phyloP scores from a whole-genome alignment of 2,113 vertebrate species.

The Xenotilapia flavipinnis region DNA sequence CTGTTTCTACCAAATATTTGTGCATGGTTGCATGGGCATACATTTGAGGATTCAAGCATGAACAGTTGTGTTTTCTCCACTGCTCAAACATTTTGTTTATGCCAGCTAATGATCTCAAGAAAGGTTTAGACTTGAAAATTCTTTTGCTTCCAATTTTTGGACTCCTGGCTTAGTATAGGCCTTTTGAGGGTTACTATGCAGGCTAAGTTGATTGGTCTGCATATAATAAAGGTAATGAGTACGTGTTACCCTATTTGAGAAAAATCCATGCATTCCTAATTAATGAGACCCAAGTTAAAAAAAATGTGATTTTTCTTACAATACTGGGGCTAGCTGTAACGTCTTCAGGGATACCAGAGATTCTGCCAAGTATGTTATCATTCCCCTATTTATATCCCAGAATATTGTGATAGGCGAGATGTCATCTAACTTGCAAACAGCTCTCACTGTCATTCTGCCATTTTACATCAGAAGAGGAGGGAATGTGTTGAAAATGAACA shows the following conservation, averaged over 20 bases:
- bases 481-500: neutral
- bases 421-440: slow-evolving; percentile 6
- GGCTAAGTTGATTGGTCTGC: neutral
- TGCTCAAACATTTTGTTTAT: neutral
- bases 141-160: neutral
- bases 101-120: neutral
- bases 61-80: neutral
- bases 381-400: neutral
- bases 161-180: neutral
- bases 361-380: neutral
- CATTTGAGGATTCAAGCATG: neutral
- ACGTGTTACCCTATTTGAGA: neutral
- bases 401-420: neutral
- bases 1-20: neutral
- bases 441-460: slow-evolving; percentile 21
- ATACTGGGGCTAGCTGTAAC: neutral
- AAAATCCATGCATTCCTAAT: neutral
- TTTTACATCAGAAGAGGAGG: neutral
- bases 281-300: neutral
- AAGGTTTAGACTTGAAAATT: neutral
- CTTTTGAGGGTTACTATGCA: neutral
- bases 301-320: neutral
- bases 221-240: neutral
- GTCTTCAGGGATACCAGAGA: neutral
- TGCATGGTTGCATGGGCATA: neutral